Percentiles rank a stretch among this genome's conserved stretches.
Evolutionary conservation across 37 sponge, comb jelly and placozoan species (phyloP).

Genomic region (Beroe ovata): DNA sequence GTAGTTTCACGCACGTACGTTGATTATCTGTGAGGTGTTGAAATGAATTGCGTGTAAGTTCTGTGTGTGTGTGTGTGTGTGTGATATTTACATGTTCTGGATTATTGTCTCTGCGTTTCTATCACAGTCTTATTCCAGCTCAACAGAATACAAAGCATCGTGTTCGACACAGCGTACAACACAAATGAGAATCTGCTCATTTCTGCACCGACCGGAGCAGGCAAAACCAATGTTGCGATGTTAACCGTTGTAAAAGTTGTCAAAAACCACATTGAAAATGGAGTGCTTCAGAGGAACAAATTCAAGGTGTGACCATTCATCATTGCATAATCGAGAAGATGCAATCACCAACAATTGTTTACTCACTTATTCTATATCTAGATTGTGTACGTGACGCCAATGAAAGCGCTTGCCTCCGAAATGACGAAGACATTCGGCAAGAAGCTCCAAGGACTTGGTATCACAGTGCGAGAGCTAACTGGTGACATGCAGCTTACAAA

Average conservation of each 20-base stretch:
- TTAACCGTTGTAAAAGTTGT: conserved; percentile 81
- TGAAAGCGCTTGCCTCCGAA: conserved; percentile 98
- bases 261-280: conserved; percentile 76
- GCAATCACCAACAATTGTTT: too few species aligned
- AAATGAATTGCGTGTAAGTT: conserved; percentile 1
- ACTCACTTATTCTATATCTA: too few species aligned
- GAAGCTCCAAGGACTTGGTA: conserved; percentile 81
- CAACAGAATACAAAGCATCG: conserved; percentile 88
- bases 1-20: not conserved
- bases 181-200: conserved; percentile 95
- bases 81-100: too few species aligned
- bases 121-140: conserved; percentile 74
- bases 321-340: too few species aligned
- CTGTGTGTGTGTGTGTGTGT: not conserved
- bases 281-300: conserved; percentile 82
- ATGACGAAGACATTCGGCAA: conserved; percentile 88
- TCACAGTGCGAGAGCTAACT: conserved; percentile 90
- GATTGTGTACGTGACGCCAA: conserved; percentile 97
- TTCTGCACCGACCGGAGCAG: conserved; percentile 97
- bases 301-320: conserved; percentile 78
- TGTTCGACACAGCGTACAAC: conserved; percentile 85
- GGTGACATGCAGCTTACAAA: conserved; percentile 99
- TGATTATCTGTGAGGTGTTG: not conserved
- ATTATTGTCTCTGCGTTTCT: too few species aligned
- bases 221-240: conserved; percentile 99